Evolutionary conservation across 2,797 vertebrate genomes (phyloP).

Genomic region (Epinephelus awoara): DNA sequence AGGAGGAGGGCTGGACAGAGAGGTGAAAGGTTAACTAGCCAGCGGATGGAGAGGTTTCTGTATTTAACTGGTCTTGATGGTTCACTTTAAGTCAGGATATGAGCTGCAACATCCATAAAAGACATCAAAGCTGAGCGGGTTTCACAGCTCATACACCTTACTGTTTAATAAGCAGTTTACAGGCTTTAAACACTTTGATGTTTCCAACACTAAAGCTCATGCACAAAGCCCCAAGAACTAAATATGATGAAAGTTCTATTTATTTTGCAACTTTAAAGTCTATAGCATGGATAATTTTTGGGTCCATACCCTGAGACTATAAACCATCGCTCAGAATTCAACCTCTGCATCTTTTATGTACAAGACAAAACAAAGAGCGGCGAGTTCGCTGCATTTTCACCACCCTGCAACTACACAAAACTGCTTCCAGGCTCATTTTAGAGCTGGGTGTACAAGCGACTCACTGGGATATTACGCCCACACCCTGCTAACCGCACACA

Average conservation of each 20-base stretch:
- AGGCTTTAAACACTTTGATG: constrained; percentile 53
- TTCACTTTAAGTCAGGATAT: constrained; percentile 27
- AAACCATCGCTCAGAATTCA: background rate
- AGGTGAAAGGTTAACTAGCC: constrained; percentile 43
- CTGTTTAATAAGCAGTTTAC: constrained; percentile 56
- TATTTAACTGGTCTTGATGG: constrained; percentile 17
- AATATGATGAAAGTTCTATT: background rate
- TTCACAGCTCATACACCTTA: background rate
- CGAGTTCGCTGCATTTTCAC: constrained; percentile 14
- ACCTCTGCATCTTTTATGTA: background rate
- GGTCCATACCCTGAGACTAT: background rate
- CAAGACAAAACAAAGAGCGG: background rate
- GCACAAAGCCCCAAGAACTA: background rate
- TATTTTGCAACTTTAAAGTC: constrained; percentile 28
- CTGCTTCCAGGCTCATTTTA: constrained; percentile 44
- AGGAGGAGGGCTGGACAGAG: constrained; percentile 13
- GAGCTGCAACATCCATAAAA: constrained; percentile 38
- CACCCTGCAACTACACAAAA: constrained; percentile 9
- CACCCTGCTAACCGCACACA: constrained; percentile 68
- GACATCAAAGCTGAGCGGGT: constrained; percentile 39
- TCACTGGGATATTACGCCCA: constrained; percentile 55
- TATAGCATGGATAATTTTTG: too few species aligned
- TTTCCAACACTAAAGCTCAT: constrained; percentile 14
- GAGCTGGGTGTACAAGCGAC: constrained; percentile 37
- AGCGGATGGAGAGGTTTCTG: constrained; percentile 26